Conservation (phyloP, 2,888 invertebrate genomes). For the Ellobium chinense region DNA sequence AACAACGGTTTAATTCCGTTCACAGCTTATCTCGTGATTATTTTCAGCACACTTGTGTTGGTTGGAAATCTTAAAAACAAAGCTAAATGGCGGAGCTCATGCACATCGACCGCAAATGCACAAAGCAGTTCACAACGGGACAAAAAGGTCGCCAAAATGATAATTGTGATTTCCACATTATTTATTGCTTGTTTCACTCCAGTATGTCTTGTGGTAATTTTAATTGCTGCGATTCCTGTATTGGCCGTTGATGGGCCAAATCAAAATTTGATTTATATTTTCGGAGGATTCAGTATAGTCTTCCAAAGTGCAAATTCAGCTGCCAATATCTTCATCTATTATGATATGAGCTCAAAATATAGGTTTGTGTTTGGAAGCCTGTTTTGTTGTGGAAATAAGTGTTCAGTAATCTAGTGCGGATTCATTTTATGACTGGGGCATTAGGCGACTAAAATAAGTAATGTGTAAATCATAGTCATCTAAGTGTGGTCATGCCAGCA, state of each 20-base stretch:
- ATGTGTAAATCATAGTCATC: too few relatives aligned
- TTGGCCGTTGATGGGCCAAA: not conserved
- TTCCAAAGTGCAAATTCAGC: not conserved
- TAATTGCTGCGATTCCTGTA: not conserved
- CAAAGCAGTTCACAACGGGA: not conserved
- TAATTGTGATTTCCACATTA: not conserved
- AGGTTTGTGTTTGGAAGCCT: too few relatives aligned
- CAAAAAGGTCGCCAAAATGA: not conserved
- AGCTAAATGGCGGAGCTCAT: not conserved
- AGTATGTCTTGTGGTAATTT: not conserved
- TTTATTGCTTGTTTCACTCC: not conserved
- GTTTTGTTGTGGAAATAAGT: too few relatives aligned
- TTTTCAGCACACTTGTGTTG: not conserved
- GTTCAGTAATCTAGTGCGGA: too few relatives aligned
- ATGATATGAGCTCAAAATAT: too few relatives aligned
- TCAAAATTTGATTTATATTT: not conserved
- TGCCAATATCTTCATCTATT: not conserved
- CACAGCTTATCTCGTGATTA: not conserved
- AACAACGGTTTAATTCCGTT: not conserved
- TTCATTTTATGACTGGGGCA: too few relatives aligned
- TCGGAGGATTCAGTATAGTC: not conserved
- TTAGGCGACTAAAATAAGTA: too few relatives aligned
- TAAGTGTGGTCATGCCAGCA: too few relatives aligned
- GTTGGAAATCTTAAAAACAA: not conserved
- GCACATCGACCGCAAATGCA: not conserved